phyloP scores from a whole-genome alignment of 2,888 invertebrate genomes.

The Boloria euphrosyne region DNA sequence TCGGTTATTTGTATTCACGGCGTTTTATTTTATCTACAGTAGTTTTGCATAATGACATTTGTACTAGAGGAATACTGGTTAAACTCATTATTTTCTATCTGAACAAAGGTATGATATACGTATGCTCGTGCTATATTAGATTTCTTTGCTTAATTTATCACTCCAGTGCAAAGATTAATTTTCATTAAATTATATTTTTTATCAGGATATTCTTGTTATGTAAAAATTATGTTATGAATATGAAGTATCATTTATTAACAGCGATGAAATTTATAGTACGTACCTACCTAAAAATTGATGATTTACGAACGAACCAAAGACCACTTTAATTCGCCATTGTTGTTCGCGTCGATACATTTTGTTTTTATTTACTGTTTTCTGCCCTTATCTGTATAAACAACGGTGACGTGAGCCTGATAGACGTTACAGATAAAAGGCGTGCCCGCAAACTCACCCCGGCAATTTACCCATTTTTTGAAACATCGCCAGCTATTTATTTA shows the following conservation, averaged over 20 bases:
- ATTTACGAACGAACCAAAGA: constrained; percentile 4
- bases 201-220: no score
- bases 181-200: not conserved
- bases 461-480: constrained; percentile 75
- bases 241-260: not conserved
- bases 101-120: constrained; percentile 3
- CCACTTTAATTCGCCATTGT: constrained; percentile 39
- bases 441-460: constrained; percentile 64
- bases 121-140: constrained; percentile 8
- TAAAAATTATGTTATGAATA: not conserved
- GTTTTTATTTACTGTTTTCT: constrained; percentile 47
- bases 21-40: constrained; percentile 26
- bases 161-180: not conserved
- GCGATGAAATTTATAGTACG: not conserved
- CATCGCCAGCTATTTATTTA: constrained; percentile 76
- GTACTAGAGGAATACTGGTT: constrained; percentile 16
- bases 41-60: constrained; percentile 38
- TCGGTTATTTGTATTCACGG: constrained; percentile 37
- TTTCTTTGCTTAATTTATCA: constrained; percentile 4
- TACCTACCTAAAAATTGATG: constrained; percentile 2
- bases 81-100: constrained; percentile 11
- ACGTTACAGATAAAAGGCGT: constrained; percentile 80
- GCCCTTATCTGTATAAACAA: constrained; percentile 64
- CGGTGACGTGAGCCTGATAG: constrained; percentile 63
- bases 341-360: constrained; percentile 33